Percentiles rank a stretch among this genome's conserved stretches.
phyloP scores from a whole-genome alignment of 2,797 vertebrate genomes.

The Gila robusta region DNA sequence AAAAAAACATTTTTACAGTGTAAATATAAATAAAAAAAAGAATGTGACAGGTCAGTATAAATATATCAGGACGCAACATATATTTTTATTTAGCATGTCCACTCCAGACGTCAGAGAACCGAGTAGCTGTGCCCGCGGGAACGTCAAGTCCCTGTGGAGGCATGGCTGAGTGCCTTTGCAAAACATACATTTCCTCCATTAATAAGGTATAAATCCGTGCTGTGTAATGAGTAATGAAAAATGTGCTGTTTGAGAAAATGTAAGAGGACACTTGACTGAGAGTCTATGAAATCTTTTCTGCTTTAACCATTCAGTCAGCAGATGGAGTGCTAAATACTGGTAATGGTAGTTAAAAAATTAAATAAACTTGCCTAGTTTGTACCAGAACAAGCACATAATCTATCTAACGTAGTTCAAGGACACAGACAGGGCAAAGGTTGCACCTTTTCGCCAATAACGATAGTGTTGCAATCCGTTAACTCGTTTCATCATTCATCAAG shows the following conservation, averaged over 20 bases:
- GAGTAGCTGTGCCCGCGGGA: not conserved
- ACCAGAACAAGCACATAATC: conserved; percentile 19
- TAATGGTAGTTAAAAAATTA: not conserved
- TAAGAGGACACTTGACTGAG: conserved; percentile 77
- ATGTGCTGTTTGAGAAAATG: conserved; percentile 54
- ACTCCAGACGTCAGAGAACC: not conserved
- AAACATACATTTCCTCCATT: not conserved
- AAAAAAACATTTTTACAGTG: not conserved
- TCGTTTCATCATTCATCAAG: conserved; percentile 32
- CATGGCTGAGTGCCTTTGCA: not conserved
- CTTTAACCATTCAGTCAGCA: conserved; percentile 74
- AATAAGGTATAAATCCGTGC: not conserved
- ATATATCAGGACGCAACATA: not conserved
- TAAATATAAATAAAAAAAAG: not conserved
- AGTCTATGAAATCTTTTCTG: conserved; percentile 56
- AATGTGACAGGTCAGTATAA: not conserved
- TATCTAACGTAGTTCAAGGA: conserved; percentile 15
- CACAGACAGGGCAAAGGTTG: conserved; percentile 29
- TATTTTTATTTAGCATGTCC: not conserved
- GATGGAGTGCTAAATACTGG: conserved; percentile 40
- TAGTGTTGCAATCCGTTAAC: conserved; percentile 24
- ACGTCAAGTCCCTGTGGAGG: not conserved
- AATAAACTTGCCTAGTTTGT: not conserved
- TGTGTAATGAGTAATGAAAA: not conserved
- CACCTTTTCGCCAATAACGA: conserved; percentile 17